Base-by-base conservation (phyloP, 2,113 vertebrate genomes). In the Tautogolabrus adspersus region DNA sequence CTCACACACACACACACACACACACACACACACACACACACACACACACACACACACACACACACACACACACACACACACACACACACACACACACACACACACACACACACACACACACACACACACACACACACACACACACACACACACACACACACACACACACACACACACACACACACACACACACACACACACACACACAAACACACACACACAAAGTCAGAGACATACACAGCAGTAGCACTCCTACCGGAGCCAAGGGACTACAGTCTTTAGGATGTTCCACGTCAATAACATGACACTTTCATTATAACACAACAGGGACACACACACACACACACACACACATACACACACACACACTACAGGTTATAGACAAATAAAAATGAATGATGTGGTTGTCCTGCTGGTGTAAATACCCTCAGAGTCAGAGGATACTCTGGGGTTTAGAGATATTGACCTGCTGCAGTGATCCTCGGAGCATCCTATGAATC, bases 221-320 rank as follows among this genome's bases (percentile, higher is more conserved):
- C n/a, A n/a, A n/a, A n/a, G n/a, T n/a, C n/a, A n/a, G n/a, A n/a
- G n/a, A n/a, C n/a, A n/a, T n/a, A 47, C 46, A 38, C 37, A 4
- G 11, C 34, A 49, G 9, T 21, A 52, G 12, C 40, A 51, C 70
- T 52, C 46, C 78, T n/a, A 51, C 52, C 26, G 68, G 74, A 62
- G 54, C 75, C 18, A 4, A 59, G 80, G 81, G 81, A 84, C 70
- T 11, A 59, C 66, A 18, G 15, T 78, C 55, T 85, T 89, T 89
- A 86, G 77, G 72, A 86, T 65, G 51, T 18, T 81, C 22, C 66
- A 44, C 54, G 55, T 85, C 79, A 89, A 79, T 83, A 87, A 85
- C 72, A 63, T 66, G 88, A 84, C 84, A 84, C 81, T 75, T 82
- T 85, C 82, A 80, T 83, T 81, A 62, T 0, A 85, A 72, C 60